Evolutionary conservation across 2,113 vertebrate species (phyloP), one percentile per base, ranked within the genome.

Genomic region (Saguinus midas): DNA sequence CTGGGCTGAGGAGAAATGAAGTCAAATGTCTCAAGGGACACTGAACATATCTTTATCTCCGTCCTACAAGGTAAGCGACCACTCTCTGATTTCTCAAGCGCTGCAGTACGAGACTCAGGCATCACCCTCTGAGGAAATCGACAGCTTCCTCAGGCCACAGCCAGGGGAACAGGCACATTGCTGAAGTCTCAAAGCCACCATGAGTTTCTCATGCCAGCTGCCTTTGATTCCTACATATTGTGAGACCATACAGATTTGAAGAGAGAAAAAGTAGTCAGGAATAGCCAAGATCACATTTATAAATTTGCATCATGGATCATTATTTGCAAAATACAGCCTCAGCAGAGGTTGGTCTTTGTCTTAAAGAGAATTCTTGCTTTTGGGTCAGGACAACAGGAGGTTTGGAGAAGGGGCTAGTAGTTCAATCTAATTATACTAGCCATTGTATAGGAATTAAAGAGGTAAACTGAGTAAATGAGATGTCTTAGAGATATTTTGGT

Each of bases 11-110:
- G 37, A 97, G 57, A 81, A 90, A 92, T 80, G 72, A 96, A 78
- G 58, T 92, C 72, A 90, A 96, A 97, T 92, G n/a, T 61, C 97
- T 96, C 84, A 52, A 75, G 92, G 85, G 95, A 97, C 50, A 35
- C 37, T 5, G 37, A 92, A 50, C 58, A 21, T 64, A 84, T 96
- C 94, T 95, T 93, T 76, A 76, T 80, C 48, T 92, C 79, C 84
- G 90, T 78, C 83, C 37, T 95, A 83, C 75, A 16, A 4, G 3
- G 55, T 94, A 87, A 70, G 87, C 87, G 35, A 92, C 82, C 88
- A 21, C 6, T 75, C 35, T 82, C 78, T 55, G 35, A n/a, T 89
- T 95, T 52, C 27, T 96, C 43, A 45, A 23, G 21, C n/a, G 58
- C 29, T 61, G 85, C 43, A 14, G 35, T 64, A 40, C 37, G 84